Percentiles rank a stretch among this genome's conserved stretches.
phyloP scores from a whole-genome alignment of 2,888 invertebrate genomes.

The Drosophila mimica region DNA sequence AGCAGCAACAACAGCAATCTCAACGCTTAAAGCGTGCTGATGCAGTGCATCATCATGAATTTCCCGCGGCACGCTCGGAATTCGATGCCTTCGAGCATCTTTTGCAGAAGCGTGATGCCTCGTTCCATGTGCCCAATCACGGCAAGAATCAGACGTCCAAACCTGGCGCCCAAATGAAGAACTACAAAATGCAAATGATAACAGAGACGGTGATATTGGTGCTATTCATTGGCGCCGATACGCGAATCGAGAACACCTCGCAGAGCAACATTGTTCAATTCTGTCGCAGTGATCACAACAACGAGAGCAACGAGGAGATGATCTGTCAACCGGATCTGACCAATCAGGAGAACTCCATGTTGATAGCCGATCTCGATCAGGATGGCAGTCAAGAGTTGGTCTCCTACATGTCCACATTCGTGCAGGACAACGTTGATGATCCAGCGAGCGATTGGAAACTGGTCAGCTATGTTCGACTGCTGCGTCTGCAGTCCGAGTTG shows the following conservation, averaged over 20 bases:
- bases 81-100: constrained; percentile 82
- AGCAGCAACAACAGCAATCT: constrained; percentile 25
- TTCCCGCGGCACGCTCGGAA: constrained; percentile 61
- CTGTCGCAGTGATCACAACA: constrained; percentile 85
- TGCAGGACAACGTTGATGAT: constrained; percentile 73
- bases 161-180: constrained; percentile 59
- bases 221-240: constrained; percentile 90
- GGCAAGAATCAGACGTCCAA: constrained; percentile 63
- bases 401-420: constrained; percentile 90
- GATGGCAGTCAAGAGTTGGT: constrained; percentile 92
- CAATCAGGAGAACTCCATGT: constrained; percentile 90
- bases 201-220: constrained; percentile 91
- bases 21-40: constrained; percentile 50
- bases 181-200: constrained; percentile 86
- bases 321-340: constrained; percentile 91
- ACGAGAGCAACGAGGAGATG: constrained; percentile 50
- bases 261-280: constrained; percentile 92
- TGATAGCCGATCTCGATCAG: constrained; percentile 91
- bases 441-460: constrained; percentile 86
- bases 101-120: constrained; percentile 76
- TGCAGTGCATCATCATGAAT: constrained; percentile 42
- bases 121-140: constrained; percentile 63
- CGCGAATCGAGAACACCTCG: constrained; percentile 91
- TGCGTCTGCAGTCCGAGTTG: constrained; percentile 90
- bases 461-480: constrained; percentile 89